A percentile compares a stretch with the other conserved stretches of the same genome.
Evolutionary conservation across 2,888 invertebrate species (phyloP).

Genomic region (Physocephala rufipes): DNA sequence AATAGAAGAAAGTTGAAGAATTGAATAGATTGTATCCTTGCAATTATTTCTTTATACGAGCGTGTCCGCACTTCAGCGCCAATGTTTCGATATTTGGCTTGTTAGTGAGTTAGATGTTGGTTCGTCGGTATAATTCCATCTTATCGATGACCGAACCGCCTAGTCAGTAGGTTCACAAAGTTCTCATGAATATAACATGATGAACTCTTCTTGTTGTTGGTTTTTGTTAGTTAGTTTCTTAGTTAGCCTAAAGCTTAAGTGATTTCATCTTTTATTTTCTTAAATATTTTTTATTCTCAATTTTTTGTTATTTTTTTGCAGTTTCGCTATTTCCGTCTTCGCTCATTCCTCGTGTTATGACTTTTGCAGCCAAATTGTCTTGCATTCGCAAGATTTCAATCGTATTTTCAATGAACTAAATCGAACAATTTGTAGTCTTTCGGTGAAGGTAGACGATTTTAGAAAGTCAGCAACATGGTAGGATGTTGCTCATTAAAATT

Average conservation of each 20-base stretch:
- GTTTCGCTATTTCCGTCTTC: neutral
- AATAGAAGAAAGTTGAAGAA: slow-evolving; percentile 19
- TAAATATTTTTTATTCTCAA: neutral
- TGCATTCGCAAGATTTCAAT: slow-evolving; percentile 22
- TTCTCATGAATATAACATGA: slow-evolving; percentile 34
- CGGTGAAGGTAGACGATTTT: neutral
- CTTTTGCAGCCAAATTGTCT: neutral
- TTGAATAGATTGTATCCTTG: slow-evolving; percentile 32
- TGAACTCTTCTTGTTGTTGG: slow-evolving; percentile 8
- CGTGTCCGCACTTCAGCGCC: slow-evolving; percentile 10
- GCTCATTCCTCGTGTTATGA: neutral
- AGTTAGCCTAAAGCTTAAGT: too few relatives aligned
- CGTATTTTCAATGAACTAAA: slow-evolving; percentile 24
- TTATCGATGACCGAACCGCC: neutral
- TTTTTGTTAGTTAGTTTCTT: slow-evolving; percentile 27
- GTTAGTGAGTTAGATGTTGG: neutral
- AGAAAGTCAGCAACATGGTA: neutral
- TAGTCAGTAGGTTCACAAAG: neutral
- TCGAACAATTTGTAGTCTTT: slow-evolving; percentile 7
- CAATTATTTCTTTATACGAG: slow-evolving; percentile 22
- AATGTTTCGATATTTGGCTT: neutral
- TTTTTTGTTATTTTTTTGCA: neutral
- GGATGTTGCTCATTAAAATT: slow-evolving; percentile 28
- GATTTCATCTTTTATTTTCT: too few relatives aligned
- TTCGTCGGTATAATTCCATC: neutral